Evolutionary conservation across 2,888 invertebrate genomes (phyloP), one percentile per base, ranked within the genome.

Genomic region (Archips crataeganus): DNA sequence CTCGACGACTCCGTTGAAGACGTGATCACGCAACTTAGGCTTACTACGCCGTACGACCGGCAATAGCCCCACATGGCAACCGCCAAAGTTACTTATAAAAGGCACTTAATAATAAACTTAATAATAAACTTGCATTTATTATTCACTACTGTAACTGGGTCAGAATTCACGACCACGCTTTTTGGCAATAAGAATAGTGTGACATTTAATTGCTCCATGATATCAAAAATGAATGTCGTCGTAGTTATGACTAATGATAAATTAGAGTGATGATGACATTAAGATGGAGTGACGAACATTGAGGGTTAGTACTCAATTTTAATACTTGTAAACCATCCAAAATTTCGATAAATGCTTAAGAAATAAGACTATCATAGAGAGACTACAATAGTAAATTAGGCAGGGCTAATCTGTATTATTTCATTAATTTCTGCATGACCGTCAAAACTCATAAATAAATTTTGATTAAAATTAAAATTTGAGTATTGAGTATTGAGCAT

Each of bases 221-320:
- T n/a, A 49, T 71, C 11, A 63, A 49, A 63, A 68, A 69, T 73
- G 15, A n/a, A 57, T 63, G 67, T 59, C 57, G 34, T 57, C 57
- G 34, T 57, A 62, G 47, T 63, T 62, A 67, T 54, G 66, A 71
- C 47, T 63, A 68, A 63, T 51, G 61, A 67, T 51, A 51, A 61
- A 65, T 47, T 60, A 61, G 51, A 39, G 32, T 36, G 13, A 5
- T 62, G 57, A 49, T 68, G 72, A 49, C 67, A 68, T 39, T 57
- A 57, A 59, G 54, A 15, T 23, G 72, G 9, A n/a, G 1, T 36
- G n/a, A 15, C n/a, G n/a, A 34, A 23, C 2, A 42, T 39, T 32
- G 5, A 5, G 39, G 36, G 39, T 6, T 4, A 39, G 39, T 39
- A 13, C 49, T 49, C 49, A 49, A n/a, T 49, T 49, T 13, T 1